Evolutionary conservation across 1,140 invertebrate genomes (phyloP), one percentile per base, ranked within the genome.

Genomic region (Formica exsecta): DNA sequence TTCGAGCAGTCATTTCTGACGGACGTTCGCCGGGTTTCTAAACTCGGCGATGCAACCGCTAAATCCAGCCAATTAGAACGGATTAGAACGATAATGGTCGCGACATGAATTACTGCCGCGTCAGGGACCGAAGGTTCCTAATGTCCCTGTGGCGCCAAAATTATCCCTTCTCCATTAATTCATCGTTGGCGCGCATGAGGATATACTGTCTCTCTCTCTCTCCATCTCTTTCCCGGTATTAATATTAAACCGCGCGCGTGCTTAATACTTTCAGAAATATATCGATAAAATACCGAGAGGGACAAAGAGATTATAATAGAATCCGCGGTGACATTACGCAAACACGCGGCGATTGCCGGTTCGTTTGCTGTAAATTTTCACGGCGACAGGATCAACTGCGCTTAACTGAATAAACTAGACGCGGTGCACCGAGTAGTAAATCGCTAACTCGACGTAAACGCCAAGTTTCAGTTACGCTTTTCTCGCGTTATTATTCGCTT

Each of bases 1-100:
- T 86, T 62, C 83, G 57, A 70, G 13, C 88, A 61, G 51, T 65
- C 77, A 73, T 70, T 77, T 16, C 73, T 85, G 87, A 85, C 86
- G 51, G 73, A 66, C 80, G 73, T 32, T 11, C 85, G 29, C 29
- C 44, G 71, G 19, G 7, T 57, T 88, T 75, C 88, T 86, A 85
- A 89, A 89, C 87, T 75, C 81, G 41, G 71, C 65, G 66, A 29
- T 7, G 25, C 38, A 11, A 36, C 68, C 41, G 41, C 87, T 61
- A 62, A 86, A 88, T 62, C 38, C 83, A 48, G 73, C 87, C 83
- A 89, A 89, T 89, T 89, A 81, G 66, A 79, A 88, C 75, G 61
- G 70, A 88, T 89, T 88, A 54, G 70, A 51, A 51, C 29, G 81
- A 80, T 86, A 80, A 88, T 71, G 85, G 62, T 41, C 32, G 22